phyloP scores from a whole-genome alignment of 2,113 vertebrate species.

The Tretioscincus oriximinensis region DNA sequence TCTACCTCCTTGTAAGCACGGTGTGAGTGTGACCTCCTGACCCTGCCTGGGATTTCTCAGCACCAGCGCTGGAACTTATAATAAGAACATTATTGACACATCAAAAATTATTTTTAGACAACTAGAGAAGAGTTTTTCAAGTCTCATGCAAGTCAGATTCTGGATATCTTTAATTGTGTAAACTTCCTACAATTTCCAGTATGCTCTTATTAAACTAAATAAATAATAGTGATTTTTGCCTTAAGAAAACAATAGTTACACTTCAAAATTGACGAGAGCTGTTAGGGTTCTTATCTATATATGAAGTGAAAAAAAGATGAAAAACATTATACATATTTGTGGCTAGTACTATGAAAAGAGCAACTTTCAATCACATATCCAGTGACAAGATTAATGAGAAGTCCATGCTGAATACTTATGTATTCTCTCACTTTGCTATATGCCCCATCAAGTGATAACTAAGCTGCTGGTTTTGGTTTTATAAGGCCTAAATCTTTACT shows the following conservation, averaged over 20 bases:
- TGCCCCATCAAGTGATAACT: background rate
- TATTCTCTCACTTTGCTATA: background rate
- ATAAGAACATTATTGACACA: background rate
- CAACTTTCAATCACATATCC: background rate
- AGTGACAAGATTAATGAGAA: background rate
- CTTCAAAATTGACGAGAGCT: background rate
- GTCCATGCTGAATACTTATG: background rate
- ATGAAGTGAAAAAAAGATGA: too few relatives aligned
- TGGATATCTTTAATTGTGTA: background rate
- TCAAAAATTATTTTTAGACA: too few relatives aligned
- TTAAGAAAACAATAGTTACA: slow-evolving; percentile 20
- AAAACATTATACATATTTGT: too few relatives aligned
- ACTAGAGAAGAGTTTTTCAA: background rate
- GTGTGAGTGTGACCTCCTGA: background rate
- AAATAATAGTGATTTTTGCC: background rate
- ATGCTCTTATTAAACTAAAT: background rate
- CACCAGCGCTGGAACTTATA: background rate
- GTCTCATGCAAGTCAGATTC: background rate
- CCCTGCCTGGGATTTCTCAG: background rate
- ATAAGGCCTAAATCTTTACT: background rate
- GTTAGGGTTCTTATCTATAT: too few relatives aligned
- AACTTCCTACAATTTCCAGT: background rate
- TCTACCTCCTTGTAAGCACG: slow-evolving; percentile 4
- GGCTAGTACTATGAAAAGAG: too few relatives aligned
- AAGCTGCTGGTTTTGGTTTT: background rate